Evolutionary conservation across 2,113 vertebrate species (phyloP), one percentile per base, ranked within the genome.

Genomic region (Megaceryle maxima): DNA sequence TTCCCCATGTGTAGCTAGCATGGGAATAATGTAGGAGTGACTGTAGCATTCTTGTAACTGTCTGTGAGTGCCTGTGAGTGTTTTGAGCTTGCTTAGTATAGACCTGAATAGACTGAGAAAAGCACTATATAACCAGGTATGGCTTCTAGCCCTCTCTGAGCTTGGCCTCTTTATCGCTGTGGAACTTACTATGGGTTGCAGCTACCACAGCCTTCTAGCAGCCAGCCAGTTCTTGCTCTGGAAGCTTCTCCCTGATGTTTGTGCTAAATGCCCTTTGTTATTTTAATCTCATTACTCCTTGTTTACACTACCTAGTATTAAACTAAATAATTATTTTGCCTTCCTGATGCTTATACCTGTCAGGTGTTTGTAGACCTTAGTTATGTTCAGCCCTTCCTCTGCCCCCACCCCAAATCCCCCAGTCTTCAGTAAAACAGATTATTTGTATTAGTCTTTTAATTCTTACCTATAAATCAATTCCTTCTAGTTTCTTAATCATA

Each of bases 11-110:
- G 64, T 74, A 86, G 39, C 51, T 68, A 22, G 0, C 14, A 41
- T 29, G 53, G 22, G 26, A 83, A 33, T 83, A 88, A 81, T 1
- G 44, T 51, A 39, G 64, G 64, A 93, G 66, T 87, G 77, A 88
- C 69, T 64, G 46, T 64, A 41, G 39, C 19, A 3, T 70, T 90
- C 9, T 37, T 85, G 0, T 2, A 68, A 51, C 18, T 9, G 35
- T 14, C 62, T 81, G 77, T 0, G 0, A 48, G 28, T 64, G 56
- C 51, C 33, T 0, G 0, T 50, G 70, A 73, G 18, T 37, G 37
- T 46, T 66, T 66, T 55, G 39, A 83, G 33, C 43, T 92, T 64
- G 64, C 25, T 31, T 62, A 4, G 28, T 35, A 4, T 5, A 43
- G 79, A 14, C 26, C 35, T 5, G 16, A 35, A 18, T 6, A 63